phyloP scores from a whole-genome alignment of 1,140 invertebrate genomes.

The Brachystomella parvula region DNA sequence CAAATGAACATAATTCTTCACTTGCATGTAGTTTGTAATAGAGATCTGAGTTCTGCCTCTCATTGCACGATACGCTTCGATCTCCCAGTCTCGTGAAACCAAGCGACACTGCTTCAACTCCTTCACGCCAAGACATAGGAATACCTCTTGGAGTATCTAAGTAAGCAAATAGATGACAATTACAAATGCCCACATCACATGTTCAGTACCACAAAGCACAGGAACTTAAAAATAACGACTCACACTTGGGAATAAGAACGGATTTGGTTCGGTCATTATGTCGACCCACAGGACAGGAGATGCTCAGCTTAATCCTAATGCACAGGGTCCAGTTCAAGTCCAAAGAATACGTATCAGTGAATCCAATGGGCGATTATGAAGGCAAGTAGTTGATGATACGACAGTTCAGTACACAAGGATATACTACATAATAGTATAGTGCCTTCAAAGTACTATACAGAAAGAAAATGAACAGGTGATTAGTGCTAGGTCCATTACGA shows the following conservation, averaged over 20 bases:
- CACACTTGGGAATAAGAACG: background rate
- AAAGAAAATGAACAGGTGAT: too few species aligned
- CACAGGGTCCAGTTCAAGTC: background rate
- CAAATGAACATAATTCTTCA: background rate
- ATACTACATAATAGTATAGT: too few species aligned
- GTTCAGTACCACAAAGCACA: background rate
- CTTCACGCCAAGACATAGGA: background rate
- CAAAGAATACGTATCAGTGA: background rate
- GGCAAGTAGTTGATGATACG: too few species aligned
- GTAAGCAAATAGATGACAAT: background rate
- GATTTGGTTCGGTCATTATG: background rate
- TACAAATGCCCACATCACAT: background rate
- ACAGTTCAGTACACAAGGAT: too few species aligned
- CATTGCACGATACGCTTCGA: background rate
- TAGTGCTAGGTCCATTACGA: too few species aligned
- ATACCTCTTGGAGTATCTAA: slow-evolving; percentile 6
- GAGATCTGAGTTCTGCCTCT: background rate
- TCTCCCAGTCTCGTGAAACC: slow-evolving; percentile 8
- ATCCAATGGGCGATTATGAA: background rate
- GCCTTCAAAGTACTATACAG: too few species aligned
- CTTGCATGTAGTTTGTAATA: slow-evolving; percentile 4
- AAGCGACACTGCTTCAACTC: slow-evolving; percentile 4
- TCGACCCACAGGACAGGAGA: background rate
- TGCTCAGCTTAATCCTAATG: background rate
- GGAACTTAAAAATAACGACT: background rate